Conservation (phyloP, 2,797 vertebrate species). For the Sardinella longiceps region DNA sequence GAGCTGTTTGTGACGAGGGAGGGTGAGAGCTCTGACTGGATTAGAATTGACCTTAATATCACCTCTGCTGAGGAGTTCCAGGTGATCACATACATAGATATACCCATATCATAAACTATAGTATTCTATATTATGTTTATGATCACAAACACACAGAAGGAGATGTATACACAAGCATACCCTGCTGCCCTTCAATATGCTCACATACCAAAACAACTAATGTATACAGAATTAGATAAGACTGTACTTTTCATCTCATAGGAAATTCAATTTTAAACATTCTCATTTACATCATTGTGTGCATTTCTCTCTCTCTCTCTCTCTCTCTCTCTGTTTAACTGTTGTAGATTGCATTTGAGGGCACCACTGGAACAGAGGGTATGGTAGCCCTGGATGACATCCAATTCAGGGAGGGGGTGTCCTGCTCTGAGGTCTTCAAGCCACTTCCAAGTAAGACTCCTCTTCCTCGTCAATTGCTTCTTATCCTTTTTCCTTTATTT, state of each 20-base stretch:
- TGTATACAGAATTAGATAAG: no score
- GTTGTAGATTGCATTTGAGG: conserved; percentile 84
- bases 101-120: no score
- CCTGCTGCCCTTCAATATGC: no score
- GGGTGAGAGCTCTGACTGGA: conserved; percentile 60
- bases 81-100: conserved; percentile 53
- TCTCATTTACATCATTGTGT: no score
- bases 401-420: conserved; percentile 61
- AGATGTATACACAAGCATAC: no score
- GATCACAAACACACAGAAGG: conserved; percentile 19
- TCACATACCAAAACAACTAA: no score
- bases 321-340: neutral
- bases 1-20: conserved; percentile 55
- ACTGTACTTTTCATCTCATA: no score
- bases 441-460: neutral
- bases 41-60: conserved; percentile 50
- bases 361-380: conserved; percentile 69
- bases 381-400: conserved; percentile 86
- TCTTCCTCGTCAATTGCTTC: neutral
- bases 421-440: neutral
- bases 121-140: no score
- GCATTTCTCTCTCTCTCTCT: no score
- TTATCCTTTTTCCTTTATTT: neutral
- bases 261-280: no score
- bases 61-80: conserved; percentile 71